phyloP scores from a whole-genome alignment of 92 coral and sea anemone species.

The Palythoa grandiflora region DNA sequence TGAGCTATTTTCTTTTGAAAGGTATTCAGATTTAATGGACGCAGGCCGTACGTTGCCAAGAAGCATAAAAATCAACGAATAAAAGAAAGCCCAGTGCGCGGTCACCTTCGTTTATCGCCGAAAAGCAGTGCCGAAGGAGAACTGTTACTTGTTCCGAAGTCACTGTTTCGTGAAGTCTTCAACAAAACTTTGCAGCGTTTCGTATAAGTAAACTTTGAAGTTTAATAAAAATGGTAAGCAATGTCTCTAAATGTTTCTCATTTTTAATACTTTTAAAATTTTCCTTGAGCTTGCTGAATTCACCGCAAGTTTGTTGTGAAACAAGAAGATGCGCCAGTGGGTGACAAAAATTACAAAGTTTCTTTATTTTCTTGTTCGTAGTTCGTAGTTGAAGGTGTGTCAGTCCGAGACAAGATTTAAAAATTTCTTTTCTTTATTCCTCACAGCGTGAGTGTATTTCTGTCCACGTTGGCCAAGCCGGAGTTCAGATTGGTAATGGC shows the following conservation, averaged over 20 bases:
- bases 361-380: no score
- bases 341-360: no score
- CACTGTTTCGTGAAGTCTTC: neutral
- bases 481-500: constrained; percentile 84
- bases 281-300: neutral
- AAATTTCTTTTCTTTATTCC: neutral
- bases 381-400: neutral
- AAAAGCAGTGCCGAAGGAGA: neutral
- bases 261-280: neutral
- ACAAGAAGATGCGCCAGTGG: no score
- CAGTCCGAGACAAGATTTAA: neutral
- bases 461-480: constrained; percentile 84
- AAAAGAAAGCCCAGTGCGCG: neutral
- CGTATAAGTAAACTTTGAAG: neutral
- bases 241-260: neutral
- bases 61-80: neutral
- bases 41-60: neutral
- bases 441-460: constrained; percentile 87
- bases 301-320: neutral
- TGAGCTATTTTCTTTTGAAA: no score
- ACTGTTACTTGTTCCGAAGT: constrained; percentile 12
- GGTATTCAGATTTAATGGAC: no score
- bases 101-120: neutral
- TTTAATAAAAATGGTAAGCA: neutral
- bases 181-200: neutral